A percentile compares a stretch with the other conserved stretches of the same genome.
These are phyloP conservation scores for Pimpla rufipes DNA, from an alignment of 2,888 invertebrate genomes.

Conservation along the genomic window DNA sequence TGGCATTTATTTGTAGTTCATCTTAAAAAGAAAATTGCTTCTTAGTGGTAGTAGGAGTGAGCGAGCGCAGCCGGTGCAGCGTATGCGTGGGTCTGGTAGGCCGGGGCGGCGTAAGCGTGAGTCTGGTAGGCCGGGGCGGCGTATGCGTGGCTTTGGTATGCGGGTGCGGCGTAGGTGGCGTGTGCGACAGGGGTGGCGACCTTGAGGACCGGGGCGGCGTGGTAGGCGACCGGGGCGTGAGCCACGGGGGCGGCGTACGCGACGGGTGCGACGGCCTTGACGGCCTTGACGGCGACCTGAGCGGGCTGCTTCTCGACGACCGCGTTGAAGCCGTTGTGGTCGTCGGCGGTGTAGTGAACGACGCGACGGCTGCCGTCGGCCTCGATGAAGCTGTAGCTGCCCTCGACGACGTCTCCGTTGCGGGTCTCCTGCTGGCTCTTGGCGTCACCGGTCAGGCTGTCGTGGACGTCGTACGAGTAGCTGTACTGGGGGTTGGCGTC, in stretches of 20 bases:
- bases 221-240: not conserved
- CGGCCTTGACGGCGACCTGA: conserved; percentile 57
- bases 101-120: too few relatives aligned
- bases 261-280: not conserved
- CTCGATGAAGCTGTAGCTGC: conserved; percentile 69
- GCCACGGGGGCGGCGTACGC: not conserved
- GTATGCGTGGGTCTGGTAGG: too few relatives aligned
- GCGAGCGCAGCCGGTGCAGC: not conserved
- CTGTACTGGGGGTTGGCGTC: conserved; percentile 70
- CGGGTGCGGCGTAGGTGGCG: conserved; percentile 4
- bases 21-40: not conserved
- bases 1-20: not conserved
- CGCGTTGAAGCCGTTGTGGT: conserved; percentile 68
- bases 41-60: conserved; percentile 2
- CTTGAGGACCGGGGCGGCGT: conserved; percentile 1
- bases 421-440: conserved; percentile 70
- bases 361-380: conserved; percentile 70
- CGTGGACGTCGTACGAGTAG: conserved; percentile 72
- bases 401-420: conserved; percentile 68
- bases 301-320: conserved; percentile 70
- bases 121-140: not conserved
- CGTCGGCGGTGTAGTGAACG: conserved; percentile 71
- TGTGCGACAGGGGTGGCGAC: conserved; percentile 5
- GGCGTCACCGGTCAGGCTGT: conserved; percentile 66
- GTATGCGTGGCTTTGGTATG: not conserved